Conservation (phyloP, 2,113 vertebrate genomes). For the Fregetta grallaria region DNA sequence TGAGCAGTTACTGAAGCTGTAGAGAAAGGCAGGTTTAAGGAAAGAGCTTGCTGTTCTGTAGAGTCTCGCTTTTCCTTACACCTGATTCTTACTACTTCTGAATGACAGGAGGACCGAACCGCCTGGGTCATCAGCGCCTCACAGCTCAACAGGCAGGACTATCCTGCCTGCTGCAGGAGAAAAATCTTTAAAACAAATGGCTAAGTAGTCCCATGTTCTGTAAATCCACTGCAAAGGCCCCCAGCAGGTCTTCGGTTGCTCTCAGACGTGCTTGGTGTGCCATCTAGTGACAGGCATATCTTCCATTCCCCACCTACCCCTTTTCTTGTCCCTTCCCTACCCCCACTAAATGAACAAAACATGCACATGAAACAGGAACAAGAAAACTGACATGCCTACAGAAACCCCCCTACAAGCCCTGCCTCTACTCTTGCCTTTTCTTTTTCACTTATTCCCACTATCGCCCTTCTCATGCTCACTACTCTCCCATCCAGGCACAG, state of each 20-base stretch:
- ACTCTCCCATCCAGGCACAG: not conserved
- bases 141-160: not conserved
- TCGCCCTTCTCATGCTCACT: not conserved
- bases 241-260: no score
- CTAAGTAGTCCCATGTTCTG: not conserved
- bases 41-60: not conserved
- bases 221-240: not conserved
- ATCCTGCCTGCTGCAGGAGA: not conserved
- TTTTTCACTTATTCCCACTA: not conserved
- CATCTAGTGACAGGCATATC: not conserved
- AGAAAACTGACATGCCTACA: not conserved
- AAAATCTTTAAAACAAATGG: accelerated
- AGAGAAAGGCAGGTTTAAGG: not conserved
- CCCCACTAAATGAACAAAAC: not conserved
- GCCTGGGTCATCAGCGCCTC: not conserved
- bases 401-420: not conserved
- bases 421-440: not conserved
- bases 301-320: no score
- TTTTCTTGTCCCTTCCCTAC: not conserved
- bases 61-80: not conserved
- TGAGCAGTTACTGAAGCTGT: not conserved
- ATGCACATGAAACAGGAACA: not conserved
- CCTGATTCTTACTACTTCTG: not conserved
- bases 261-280: not conserved
- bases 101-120: not conserved